Base-by-base conservation (phyloP, 2,113 vertebrate genomes). In the Anoura caudifer region DNA sequence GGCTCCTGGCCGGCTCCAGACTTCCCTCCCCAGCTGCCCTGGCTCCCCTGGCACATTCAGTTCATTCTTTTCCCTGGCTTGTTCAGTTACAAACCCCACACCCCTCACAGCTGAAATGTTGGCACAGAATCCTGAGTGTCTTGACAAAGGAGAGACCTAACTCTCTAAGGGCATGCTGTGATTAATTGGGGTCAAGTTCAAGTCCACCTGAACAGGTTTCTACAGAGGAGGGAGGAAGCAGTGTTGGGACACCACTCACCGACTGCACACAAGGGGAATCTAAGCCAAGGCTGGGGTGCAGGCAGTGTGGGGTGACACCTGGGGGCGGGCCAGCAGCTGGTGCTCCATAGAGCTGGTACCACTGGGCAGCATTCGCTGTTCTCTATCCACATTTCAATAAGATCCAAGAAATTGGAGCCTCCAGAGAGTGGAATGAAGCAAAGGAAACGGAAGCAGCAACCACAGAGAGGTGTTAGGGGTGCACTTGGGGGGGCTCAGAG, bases 391-490 rank as follows among this genome's bases (percentile, higher is more conserved):
- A 0, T 86, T 95, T 90, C 19, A 16, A 72, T 73, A 36, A 50
- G 41, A 50, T 22, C 1, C 22, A n/a, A 83, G 80, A 59, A 67
- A 41, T 13, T 16, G 20, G 50, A 45, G n/a, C 24, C 59, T 70
- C 20, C 4, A 26, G 28, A 59, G 13, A 67, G 14, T 1, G 41
- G 45, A 81, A 19, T 50, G 31, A 52, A 87, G 20, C 69, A 43
- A 26, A 47, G 43, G 38, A 47, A 36, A 22, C 36, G 33, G 77
- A 61, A 50, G 22, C 31, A 52, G 79, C 31, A 45, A 45, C 67
- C 1, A 0, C 15, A n/a, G n/a, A 11, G 47, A 38, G 13, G 36
- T 19, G 4, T 9, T 1, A 12, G 69, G 19, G 4, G 22, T 63
- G 26, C 10, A 2, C 52, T 31, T 22, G 8, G 6, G 11, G 33